Evolutionary conservation across 2,113 vertebrate genomes (phyloP).

Genomic region (Trochalopteron elliotii): DNA sequence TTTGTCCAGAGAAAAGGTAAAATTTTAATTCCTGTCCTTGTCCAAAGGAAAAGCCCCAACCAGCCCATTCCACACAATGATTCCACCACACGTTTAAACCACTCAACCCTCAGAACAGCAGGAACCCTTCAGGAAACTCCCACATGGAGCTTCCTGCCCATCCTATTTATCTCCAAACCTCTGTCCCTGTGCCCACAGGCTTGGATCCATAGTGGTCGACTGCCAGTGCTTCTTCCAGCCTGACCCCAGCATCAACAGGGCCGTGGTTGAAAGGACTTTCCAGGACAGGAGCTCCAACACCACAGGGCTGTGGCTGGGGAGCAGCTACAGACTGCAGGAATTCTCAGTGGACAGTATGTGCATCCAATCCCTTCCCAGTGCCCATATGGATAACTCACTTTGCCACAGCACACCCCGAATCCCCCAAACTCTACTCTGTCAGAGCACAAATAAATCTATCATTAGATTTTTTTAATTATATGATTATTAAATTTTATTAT

Average conservation of each 20-base stretch:
- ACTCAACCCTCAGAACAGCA: background rate
- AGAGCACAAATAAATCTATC: background rate
- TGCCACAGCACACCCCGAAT: background rate
- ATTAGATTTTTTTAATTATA: no score
- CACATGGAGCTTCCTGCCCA: background rate
- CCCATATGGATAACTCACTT: background rate
- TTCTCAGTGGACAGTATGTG: constrained; percentile 52
- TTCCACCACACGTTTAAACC: background rate
- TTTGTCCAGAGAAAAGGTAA: background rate
- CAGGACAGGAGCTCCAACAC: constrained; percentile 25
- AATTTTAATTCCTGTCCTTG: background rate
- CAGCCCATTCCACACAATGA: background rate
- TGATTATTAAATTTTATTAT: no score
- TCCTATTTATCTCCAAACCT: background rate
- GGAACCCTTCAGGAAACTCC: background rate
- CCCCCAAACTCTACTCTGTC: background rate
- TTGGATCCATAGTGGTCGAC: constrained; percentile 60
- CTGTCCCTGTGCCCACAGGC: constrained; percentile 41
- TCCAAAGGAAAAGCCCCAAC: background rate
- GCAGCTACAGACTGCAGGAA: constrained; percentile 54
- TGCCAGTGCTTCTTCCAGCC: constrained; percentile 66
- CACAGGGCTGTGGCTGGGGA: constrained; percentile 56
- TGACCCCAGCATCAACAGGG: background rate
- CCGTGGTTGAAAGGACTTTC: constrained; percentile 54
- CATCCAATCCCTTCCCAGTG: background rate